A percentile compares a stretch with the other conserved stretches of the same genome.
Conservation (phyloP, 2,888 invertebrate species). For the Graphium colonna region DNA sequence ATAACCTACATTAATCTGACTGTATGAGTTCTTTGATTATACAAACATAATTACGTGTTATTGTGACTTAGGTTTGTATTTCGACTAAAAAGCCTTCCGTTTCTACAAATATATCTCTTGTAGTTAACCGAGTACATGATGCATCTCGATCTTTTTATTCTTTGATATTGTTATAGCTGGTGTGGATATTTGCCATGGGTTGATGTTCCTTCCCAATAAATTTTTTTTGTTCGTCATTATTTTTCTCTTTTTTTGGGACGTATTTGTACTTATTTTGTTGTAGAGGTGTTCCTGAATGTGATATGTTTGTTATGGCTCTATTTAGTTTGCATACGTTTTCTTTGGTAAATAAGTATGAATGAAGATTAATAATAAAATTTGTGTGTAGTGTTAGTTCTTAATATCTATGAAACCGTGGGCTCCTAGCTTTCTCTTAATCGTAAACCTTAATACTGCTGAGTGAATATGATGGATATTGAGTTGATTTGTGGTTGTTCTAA, state of each 20-base stretch:
- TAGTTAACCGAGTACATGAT: slow-evolving; percentile 7
- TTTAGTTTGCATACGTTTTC: neutral
- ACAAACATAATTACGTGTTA: slow-evolving; percentile 11
- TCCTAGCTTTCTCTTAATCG: slow-evolving; percentile 16
- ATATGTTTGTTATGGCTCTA: neutral
- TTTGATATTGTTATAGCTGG: slow-evolving; percentile 6
- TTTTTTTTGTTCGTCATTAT: slow-evolving; percentile 10
- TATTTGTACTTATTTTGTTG: too few relatives aligned
- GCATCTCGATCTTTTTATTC: slow-evolving; percentile 10
- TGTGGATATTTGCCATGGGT: slow-evolving; percentile 11
- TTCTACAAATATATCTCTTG: slow-evolving; percentile 10
- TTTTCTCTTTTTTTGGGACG: neutral
- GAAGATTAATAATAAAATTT: slow-evolving; percentile 8
- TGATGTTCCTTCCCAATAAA: slow-evolving; percentile 3
- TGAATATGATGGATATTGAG: slow-evolving; percentile 21
- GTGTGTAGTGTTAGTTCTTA: slow-evolving; percentile 12
- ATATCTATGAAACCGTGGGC: slow-evolving; percentile 14
- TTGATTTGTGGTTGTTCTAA: neutral
- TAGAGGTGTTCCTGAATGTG: neutral
- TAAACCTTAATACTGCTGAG: slow-evolving; percentile 23
- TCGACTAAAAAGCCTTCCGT: slow-evolving; percentile 7
- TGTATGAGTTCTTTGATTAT: slow-evolving; percentile 4
- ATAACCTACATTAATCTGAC: slow-evolving; percentile 17
- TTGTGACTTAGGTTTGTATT: slow-evolving; percentile 11
- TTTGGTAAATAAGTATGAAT: slow-evolving; percentile 15